Evolutionary conservation across 53 echinoderm and acorn worm species (phyloP).

Genomic region (Pentamera pediparva): DNA sequence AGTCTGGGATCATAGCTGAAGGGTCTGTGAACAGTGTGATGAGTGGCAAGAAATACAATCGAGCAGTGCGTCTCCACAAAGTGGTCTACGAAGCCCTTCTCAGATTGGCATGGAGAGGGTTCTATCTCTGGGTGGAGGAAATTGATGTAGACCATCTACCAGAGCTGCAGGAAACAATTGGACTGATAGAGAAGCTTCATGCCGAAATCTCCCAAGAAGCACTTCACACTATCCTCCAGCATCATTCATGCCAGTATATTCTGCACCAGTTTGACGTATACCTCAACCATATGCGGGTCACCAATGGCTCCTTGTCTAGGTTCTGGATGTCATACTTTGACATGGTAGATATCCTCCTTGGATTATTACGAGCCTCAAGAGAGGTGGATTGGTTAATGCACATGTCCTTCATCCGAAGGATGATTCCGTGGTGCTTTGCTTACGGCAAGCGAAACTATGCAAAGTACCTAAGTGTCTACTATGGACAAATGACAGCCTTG

Average conservation of each 20-base stretch:
- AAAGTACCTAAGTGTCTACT: slow-evolving; percentile 32
- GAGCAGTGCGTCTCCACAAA: slow-evolving; percentile 46
- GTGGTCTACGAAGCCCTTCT: slow-evolving; percentile 41
- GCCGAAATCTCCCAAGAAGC: not conserved
- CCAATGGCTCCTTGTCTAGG: slow-evolving; percentile 3
- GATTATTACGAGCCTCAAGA: slow-evolving; percentile 31
- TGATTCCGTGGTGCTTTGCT: slow-evolving; percentile 45
- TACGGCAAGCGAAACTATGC: slow-evolving; percentile 37
- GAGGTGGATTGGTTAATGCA: slow-evolving; percentile 41
- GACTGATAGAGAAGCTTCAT: not conserved
- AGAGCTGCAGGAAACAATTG: not conserved
- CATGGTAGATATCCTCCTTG: slow-evolving; percentile 21
- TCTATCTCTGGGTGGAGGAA: slow-evolving; percentile 24
- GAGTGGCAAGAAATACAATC: slow-evolving; percentile 42
- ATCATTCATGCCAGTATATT: not conserved
- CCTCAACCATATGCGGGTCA: not conserved
- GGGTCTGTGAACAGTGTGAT: slow-evolving; percentile 39
- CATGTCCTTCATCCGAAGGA: slow-evolving; percentile 3
- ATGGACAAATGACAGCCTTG: slow-evolving; percentile 24
- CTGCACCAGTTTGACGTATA: slow-evolving; percentile 15
- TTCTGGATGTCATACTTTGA: slow-evolving; percentile 48
- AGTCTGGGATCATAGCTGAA: slow-evolving; percentile 42
- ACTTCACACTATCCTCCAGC: not conserved
- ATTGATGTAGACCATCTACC: slow-evolving; percentile 3
- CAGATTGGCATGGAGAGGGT: slow-evolving; percentile 45